Base-by-base conservation (phyloP, 2,797 vertebrate genomes). In the Perdix hodgsoniae region DNA sequence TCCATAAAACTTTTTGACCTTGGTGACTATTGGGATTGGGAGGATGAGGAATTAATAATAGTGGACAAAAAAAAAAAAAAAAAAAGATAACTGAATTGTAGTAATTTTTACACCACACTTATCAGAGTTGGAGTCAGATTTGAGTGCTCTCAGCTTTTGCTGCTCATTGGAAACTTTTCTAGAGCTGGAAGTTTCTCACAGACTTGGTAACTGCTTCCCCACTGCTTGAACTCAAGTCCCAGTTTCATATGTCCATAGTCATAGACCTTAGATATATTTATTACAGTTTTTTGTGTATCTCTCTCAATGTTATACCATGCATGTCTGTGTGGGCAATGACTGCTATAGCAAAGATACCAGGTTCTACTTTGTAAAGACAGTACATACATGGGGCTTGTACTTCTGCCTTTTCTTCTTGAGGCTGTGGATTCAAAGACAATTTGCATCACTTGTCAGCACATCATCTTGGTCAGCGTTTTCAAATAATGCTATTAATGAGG, bases 301-400 rank as follows among this genome's bases (percentile, higher is more conserved):
- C n/a, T 47, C 16, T 3, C 19, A 27, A 0, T 11, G 8, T 52
- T 56, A 8, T 74, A 6, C 6, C 4, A 3, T 0, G 4, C 19
- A 33, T 73, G 45, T 50, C 35, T 59, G 6, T 23, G 31, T 35
- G 52, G 64, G 37, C 35, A 57, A 15, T 19, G 29, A 74, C 24
- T 26, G 9, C 14, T 40, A 2, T 11, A 72, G 52, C 29, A 54
- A 27, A 29, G 63, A 22, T 9, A 24, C 0, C 1, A 1, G 5
- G 11, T 59, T 80, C 16, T 19, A 78, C 29, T 5, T 29, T 31
- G 26, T 23, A 66, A 49, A 81, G 29, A 35, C n/a, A 56, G 19
- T 33, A 75, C 6, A 15, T 13, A 3, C 7, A 3, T 7, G 11
- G 52, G 33, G 1, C 27, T 91, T 66, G 5, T 60, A 63, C 10